A percentile compares a stretch with the other conserved stretches of the same genome.
These are phyloP conservation scores for Doris montereyensis DNA, from an alignment of 2,888 invertebrate genomes.

Conservation along the genomic window DNA sequence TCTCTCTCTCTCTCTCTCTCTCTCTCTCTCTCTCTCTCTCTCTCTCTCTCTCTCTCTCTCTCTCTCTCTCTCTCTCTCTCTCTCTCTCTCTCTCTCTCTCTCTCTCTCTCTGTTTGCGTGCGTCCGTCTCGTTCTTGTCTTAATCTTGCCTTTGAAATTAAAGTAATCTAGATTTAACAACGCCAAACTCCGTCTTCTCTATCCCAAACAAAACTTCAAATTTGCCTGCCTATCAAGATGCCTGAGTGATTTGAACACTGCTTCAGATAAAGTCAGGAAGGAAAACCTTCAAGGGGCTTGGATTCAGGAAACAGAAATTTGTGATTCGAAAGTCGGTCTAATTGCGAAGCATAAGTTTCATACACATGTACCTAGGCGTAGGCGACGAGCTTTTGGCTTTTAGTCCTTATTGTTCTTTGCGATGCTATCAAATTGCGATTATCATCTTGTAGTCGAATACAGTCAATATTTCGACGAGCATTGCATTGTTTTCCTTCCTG, in stretches of 20 bases:
- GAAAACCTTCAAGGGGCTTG: no score
- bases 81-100: constrained; percentile 26
- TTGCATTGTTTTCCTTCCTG: not conserved
- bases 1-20: constrained; percentile 34
- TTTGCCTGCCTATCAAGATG: no score
- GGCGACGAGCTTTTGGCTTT: not conserved
- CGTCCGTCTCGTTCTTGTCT: not conserved
- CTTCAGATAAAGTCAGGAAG: no score
- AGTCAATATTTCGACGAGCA: not conserved
- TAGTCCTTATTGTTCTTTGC: not conserved
- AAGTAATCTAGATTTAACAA: no score
- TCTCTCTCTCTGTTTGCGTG: constrained; percentile 8
- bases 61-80: constrained; percentile 28
- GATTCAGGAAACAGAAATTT: no score
- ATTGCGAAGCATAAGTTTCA: no score
- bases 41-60: constrained; percentile 27
- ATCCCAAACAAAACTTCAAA: no score
- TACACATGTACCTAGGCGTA: no score
- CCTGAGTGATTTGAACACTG: no score
- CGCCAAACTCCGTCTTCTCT: no score
- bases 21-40: constrained; percentile 30
- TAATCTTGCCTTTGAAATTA: no score
- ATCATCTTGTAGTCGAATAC: not conserved
- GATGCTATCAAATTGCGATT: not conserved
- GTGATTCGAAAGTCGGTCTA: no score